Evolutionary conservation across 2,113 vertebrate genomes (phyloP).

Genomic region (Takifugu bimaculatus): DNA sequence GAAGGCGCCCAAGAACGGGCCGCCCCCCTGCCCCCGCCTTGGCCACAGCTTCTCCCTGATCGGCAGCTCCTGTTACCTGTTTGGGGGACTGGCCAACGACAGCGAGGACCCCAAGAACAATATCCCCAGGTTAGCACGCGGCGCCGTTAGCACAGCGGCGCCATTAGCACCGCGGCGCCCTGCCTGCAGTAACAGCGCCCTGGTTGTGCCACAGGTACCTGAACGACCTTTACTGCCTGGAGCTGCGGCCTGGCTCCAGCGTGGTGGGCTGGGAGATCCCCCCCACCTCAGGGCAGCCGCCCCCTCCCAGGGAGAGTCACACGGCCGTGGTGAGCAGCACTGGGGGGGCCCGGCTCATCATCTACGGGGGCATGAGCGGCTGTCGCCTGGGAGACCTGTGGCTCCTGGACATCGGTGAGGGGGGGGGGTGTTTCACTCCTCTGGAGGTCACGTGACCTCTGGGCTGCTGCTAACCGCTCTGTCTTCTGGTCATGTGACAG

Average conservation of each 20-base stretch:
- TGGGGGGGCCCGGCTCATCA: constrained; percentile 71
- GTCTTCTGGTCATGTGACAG: constrained; percentile 55
- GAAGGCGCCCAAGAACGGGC: constrained; percentile 83
- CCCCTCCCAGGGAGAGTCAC: constrained; percentile 84
- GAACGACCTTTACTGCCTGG: constrained; percentile 84
- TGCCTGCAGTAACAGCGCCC: no score
- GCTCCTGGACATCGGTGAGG: constrained; percentile 82
- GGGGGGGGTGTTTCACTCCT: no score
- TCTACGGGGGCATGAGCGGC: constrained; percentile 88
- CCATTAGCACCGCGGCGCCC: no score
- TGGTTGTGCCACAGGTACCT: constrained; percentile 72
- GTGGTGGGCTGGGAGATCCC: constrained; percentile 86
- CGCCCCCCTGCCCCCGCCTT: constrained; percentile 82
- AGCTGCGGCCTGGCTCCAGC: constrained; percentile 80
- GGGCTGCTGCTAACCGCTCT: not conserved
- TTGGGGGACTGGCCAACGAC: constrained; percentile 87
- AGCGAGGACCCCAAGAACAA: constrained; percentile 89
- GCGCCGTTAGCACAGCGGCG: no score
- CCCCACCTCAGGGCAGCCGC: constrained; percentile 78
- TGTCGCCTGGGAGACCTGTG: constrained; percentile 86
- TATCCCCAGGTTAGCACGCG: constrained; percentile 78
- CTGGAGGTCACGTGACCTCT: no score
- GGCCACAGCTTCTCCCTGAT: constrained; percentile 88
- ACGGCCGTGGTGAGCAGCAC: constrained; percentile 81
- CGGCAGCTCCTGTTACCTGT: constrained; percentile 84